Percentiles rank a stretch among this genome's conserved stretches.
Conservation (phyloP, 2,113 vertebrate genomes). For the Euleptes europaea region DNA sequence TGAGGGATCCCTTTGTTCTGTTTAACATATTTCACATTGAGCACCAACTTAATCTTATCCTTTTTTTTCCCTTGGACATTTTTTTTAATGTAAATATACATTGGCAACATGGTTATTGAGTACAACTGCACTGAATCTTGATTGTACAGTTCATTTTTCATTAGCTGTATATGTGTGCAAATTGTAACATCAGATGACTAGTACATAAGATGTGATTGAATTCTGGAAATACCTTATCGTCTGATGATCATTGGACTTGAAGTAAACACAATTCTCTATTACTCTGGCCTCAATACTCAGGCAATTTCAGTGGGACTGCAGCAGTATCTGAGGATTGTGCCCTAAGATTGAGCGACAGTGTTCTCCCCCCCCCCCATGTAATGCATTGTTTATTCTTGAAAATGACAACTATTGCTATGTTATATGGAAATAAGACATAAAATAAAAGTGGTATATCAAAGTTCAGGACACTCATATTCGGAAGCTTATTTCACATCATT, state of each 20-base stretch:
- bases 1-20: conserved; percentile 17
- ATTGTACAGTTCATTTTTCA: conserved; percentile 35
- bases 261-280: not conserved
- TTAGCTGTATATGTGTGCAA: conserved; percentile 21
- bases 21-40: conserved; percentile 30
- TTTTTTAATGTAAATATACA: conserved; percentile 37
- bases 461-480: not conserved
- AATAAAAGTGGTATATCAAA: conserved; percentile 22
- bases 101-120: conserved; percentile 38
- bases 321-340: not conserved
- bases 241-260: not conserved
- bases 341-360: not conserved
- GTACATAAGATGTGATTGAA: not conserved
- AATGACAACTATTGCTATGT: not conserved
- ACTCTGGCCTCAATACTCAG: not conserved
- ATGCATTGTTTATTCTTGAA: not conserved
- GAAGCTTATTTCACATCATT: not conserved
- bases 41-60: conserved; percentile 24
- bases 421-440: conserved; percentile 2
- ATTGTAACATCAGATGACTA: not conserved
- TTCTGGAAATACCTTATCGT: not conserved
- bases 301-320: not conserved
- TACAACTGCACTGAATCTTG: conserved; percentile 12
- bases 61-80: conserved; percentile 45
- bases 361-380: not conserved